These are phyloP conservation scores for Agriopis leucophaearia DNA, from an alignment of 2,888 invertebrate species.

Conservation along the genomic window DNA sequence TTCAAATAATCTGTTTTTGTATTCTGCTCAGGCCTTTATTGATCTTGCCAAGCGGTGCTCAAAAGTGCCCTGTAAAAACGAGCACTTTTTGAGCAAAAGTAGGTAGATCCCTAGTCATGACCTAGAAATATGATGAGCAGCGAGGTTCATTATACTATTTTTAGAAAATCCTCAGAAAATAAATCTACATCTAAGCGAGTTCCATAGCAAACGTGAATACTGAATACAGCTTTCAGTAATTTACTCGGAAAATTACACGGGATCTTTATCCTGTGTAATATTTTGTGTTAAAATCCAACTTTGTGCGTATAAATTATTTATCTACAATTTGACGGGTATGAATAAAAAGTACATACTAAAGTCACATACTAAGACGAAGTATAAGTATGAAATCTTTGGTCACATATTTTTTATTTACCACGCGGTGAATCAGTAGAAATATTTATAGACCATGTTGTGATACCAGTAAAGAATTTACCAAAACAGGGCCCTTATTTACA, in stretches of 20 bases:
- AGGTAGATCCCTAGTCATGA: neutral
- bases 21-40: conserved; percentile 25
- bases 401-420: too few species aligned
- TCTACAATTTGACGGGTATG: neutral
- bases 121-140: neutral
- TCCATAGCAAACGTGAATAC: neutral
- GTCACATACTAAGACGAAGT: too few species aligned
- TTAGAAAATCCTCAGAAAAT: conserved; percentile 2
- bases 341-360: too few species aligned
- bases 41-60: conserved; percentile 13
- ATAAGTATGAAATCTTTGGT: too few species aligned
- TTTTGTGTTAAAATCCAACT: neutral
- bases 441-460: too few species aligned
- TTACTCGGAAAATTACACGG: neutral
- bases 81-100: conserved; percentile 1
- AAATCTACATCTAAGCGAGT: too few species aligned
- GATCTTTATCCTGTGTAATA: neutral
- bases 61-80: neutral
- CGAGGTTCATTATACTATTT: conserved; percentile 3
- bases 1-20: conserved; percentile 32
- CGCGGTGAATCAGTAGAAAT: too few species aligned
- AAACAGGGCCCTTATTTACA: too few species aligned
- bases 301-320: neutral
- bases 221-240: neutral
- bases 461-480: too few species aligned